Base-by-base conservation (phyloP, 2,888 invertebrate genomes). In the Eupelmus urozonus region DNA sequence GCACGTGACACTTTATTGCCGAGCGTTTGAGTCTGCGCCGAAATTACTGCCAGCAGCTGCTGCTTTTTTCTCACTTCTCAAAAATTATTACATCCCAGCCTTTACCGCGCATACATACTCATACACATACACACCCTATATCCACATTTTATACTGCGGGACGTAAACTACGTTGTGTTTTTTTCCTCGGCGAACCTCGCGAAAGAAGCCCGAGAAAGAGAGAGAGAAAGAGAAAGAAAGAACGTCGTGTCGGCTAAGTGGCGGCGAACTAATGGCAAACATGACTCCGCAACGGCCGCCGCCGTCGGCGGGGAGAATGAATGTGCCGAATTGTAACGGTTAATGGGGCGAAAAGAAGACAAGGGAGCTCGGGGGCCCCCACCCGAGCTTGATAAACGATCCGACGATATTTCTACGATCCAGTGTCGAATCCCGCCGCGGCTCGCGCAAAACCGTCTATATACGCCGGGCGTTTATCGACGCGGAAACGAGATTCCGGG, bases 21-120 rank as follows among this genome's bases (percentile, higher is more conserved):
- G 51, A 40, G 18, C 85, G 83, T 86, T 87, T 84, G 84, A 83
- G 83, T 84, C 63, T 42, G 66, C 51, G 57, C 59, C 80, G 82
- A 87, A 87, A 84, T 87, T 88, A 88, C 84, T 85, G 85, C 85
- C 82, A 86, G 82, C 88, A 88, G 88, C 87, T 88, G 88, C 81
- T 81, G 29, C 53, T 20, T 75, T 81, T 76, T 81, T 60, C 59
- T 59, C 42, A 9, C 82, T 71, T 27, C 57, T 18, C 80, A 82
- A 76, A 79, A 71, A 67, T 76, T 69, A 69, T 62, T 69, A 70
- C 60, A 29, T 72, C 71, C 40, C 66, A 9, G 1, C n/a, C n/a
- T n/a, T n/a, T n/a, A n/a, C n/a, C n/a, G 34, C 34, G 40, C 27
- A 42, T 51, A 25, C 9, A 60, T 20, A 60, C 7, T 13, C 29